Conservation (phyloP, 2,888 invertebrate species). For the Anaspis maculata region DNA sequence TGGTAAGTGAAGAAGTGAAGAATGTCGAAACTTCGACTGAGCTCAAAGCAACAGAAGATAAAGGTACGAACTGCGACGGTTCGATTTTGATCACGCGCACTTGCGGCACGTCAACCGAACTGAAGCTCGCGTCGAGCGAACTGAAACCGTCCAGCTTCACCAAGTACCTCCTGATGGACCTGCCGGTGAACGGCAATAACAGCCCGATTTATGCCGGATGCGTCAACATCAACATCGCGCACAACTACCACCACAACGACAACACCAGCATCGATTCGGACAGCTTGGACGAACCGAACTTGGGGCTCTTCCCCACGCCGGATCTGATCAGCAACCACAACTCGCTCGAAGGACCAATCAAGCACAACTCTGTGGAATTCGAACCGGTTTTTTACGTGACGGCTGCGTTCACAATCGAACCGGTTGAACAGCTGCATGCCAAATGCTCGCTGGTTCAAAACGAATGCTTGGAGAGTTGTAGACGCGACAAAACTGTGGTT, state of each 20-base stretch:
- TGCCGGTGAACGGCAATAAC: conserved; percentile 21
- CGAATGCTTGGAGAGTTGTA: too few relatives aligned
- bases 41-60: conserved; percentile 41
- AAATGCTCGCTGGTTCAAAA: conserved; percentile 20
- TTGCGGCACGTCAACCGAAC: conserved; percentile 38
- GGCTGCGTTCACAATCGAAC: not conserved
- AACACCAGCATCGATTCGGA: conserved; percentile 39
- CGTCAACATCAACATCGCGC: conserved; percentile 54
- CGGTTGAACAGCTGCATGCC: too few relatives aligned
- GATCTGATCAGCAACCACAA: conserved; percentile 54
- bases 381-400: not conserved
- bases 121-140: conserved; percentile 15
- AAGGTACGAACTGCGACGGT: conserved; percentile 41
- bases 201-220: conserved; percentile 43
- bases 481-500: too few relatives aligned
- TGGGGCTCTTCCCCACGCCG: conserved; percentile 43
- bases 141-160: conserved; percentile 32
- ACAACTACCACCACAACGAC: conserved; percentile 39
- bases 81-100: conserved; percentile 28
- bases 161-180: conserved; percentile 33
- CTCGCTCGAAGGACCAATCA: conserved; percentile 36
- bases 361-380: not conserved
- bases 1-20: conserved; percentile 38
- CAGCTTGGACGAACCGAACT: conserved; percentile 38
- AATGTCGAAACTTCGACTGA: conserved; percentile 38